These are phyloP conservation scores for zebrafish (Danio rerio) DNA, from an alignment of 2,113 vertebrate genomes.

Conservation along the genomic window DNA sequence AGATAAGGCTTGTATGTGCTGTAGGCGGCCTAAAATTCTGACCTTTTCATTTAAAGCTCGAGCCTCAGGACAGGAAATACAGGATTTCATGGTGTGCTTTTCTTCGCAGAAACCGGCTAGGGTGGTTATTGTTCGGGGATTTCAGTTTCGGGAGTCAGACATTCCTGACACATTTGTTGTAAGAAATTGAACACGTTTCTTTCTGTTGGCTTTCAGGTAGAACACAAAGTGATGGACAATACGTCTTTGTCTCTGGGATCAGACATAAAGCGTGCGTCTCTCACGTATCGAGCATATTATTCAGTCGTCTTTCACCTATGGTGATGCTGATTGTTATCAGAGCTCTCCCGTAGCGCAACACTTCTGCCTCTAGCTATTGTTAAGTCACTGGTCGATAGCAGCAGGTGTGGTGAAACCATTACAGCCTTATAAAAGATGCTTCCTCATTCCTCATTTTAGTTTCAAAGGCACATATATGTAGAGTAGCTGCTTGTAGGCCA, in stretches of 20 bases:
- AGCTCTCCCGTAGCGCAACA: not conserved
- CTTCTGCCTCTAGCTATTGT: not conserved
- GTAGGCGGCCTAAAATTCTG: conserved; percentile 16
- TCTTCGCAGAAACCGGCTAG: conserved; percentile 37
- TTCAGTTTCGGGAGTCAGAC: conserved; percentile 44
- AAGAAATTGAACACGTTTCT: conserved; percentile 8
- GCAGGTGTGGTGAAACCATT: conserved; percentile 2
- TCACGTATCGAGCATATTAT: conserved; percentile 10
- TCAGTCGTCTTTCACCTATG: not conserved
- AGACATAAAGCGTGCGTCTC: not conserved
- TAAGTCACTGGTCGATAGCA: not conserved
- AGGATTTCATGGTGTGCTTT: conserved; percentile 17
- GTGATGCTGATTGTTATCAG: not conserved
- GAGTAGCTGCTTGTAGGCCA: conserved; percentile 17
- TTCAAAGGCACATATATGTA: not conserved
- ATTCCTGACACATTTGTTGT: not conserved
- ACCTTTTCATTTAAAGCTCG: conserved; percentile 22
- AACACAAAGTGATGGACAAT: conserved; percentile 16
- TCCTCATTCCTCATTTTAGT: conserved; percentile 17
- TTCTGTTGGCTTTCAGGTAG: not conserved
- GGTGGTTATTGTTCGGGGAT: not conserved
- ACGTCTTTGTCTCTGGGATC: not conserved
- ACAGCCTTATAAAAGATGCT: conserved; percentile 14
- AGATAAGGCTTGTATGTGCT: conserved; percentile 24
- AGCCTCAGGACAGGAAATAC: conserved; percentile 16